These are phyloP conservation scores for Lophura swinhoii DNA, from an alignment of 2,797 vertebrate genomes.

Conservation along the genomic window DNA sequence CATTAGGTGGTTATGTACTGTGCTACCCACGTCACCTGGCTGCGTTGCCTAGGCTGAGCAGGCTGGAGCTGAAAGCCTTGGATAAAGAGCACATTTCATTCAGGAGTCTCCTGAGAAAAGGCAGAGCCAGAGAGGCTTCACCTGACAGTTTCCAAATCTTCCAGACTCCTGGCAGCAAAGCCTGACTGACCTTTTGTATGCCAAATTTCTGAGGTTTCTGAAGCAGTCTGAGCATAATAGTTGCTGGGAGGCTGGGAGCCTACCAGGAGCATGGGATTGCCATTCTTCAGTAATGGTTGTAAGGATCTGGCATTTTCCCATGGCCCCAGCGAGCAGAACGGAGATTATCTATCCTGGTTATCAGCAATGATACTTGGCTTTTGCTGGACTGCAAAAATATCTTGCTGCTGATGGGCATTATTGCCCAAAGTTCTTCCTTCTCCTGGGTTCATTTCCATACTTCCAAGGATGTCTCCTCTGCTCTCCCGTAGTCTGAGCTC, in stretches of 20 bases:
- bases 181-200: not conserved
- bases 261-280: accelerated
- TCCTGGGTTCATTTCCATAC: not conserved
- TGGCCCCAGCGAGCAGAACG: not conserved
- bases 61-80: not conserved
- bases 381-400: not conserved
- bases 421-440: not conserved
- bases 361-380: not conserved
- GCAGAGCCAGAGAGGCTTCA: not conserved
- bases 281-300: not conserved
- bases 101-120: not conserved
- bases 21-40: not conserved
- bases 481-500: not conserved
- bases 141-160: not conserved
- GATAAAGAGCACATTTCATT: not conserved
- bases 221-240: not conserved
- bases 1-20: not conserved
- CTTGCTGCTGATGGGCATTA: not conserved
- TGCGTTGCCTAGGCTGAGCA: not conserved
- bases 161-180: not conserved
- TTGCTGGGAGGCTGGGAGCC: not conserved
- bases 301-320: not conserved
- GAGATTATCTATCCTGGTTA: not conserved
- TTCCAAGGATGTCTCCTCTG: accelerated
- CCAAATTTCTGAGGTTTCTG: not conserved